Percentiles rank a stretch among this genome's conserved stretches.
These are phyloP conservation scores for Threskiornis aethiopicus DNA, from an alignment of 2,797 vertebrate species.

Conservation along the genomic window DNA sequence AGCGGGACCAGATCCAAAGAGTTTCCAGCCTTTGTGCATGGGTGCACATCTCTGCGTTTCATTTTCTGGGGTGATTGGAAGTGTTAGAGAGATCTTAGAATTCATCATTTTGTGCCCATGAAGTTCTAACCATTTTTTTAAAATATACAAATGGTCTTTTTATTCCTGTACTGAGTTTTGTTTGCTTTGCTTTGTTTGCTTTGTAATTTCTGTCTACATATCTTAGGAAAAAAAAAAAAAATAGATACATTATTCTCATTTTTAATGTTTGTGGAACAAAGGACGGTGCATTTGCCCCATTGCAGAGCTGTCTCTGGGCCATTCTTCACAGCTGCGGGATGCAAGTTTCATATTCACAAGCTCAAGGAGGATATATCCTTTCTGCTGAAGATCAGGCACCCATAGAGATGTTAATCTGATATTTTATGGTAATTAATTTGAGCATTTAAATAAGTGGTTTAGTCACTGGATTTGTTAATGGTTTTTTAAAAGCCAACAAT, in stretches of 20 bases:
- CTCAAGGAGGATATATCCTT: not conserved
- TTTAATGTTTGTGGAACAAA: not conserved
- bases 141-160: not conserved
- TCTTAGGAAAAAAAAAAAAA: not conserved
- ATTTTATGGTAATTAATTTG: not conserved
- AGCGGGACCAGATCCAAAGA: not conserved
- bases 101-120: not conserved
- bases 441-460: not conserved
- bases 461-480: not conserved
- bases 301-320: not conserved
- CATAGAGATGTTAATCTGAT: not conserved
- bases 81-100: not conserved
- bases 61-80: not conserved
- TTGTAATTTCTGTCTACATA: not conserved
- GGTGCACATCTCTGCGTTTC: not conserved
- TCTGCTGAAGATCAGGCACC: not conserved
- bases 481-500: not conserved
- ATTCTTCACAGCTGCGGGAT: fast-evolving
- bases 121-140: not conserved
- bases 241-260: not conserved
- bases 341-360: not conserved
- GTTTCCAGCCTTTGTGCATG: slow-evolving; percentile 5
- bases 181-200: not conserved
- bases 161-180: not conserved
- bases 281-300: fast-evolving